Evolutionary conservation across 1,140 invertebrate genomes (phyloP).

Genomic region (Mactra quadrangularis): DNA sequence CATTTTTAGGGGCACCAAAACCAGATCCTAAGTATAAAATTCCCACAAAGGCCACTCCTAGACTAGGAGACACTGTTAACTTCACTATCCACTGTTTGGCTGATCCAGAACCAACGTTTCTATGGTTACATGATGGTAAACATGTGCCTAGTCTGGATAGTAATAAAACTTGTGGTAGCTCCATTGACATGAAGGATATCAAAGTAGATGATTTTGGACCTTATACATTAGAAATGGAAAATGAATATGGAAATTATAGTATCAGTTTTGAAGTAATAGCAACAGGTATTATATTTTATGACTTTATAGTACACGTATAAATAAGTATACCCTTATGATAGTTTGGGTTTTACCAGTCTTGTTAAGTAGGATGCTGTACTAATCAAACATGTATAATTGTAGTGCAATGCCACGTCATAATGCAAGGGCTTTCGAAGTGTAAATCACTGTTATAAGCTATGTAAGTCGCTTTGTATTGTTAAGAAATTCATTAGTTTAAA

Average conservation of each 20-base stretch:
- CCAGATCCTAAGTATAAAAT: neutral
- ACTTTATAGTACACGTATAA: no score
- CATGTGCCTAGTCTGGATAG: neutral
- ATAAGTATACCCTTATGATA: no score
- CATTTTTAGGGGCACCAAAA: neutral
- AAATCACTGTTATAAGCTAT: no score
- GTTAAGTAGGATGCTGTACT: no score
- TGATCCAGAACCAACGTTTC: neutral
- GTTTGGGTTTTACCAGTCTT: no score
- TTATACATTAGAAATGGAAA: neutral
- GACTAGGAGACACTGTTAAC: neutral
- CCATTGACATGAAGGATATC: neutral
- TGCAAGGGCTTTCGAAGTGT: no score
- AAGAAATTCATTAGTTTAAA: no score
- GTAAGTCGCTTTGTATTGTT: no score
- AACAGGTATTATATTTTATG: no score
- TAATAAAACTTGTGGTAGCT: neutral
- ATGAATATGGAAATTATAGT: neutral
- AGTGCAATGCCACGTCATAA: no score
- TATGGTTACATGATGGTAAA: neutral
- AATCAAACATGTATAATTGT: no score
- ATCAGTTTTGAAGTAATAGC: neutral
- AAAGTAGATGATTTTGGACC: slow-evolving; percentile 11
- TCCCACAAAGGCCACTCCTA: neutral
- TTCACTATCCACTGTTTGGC: neutral